Percentiles rank a stretch among this genome's conserved stretches.
Evolutionary conservation across 2,888 invertebrate genomes (phyloP).

Genomic region (Agriopis aurantiaria): DNA sequence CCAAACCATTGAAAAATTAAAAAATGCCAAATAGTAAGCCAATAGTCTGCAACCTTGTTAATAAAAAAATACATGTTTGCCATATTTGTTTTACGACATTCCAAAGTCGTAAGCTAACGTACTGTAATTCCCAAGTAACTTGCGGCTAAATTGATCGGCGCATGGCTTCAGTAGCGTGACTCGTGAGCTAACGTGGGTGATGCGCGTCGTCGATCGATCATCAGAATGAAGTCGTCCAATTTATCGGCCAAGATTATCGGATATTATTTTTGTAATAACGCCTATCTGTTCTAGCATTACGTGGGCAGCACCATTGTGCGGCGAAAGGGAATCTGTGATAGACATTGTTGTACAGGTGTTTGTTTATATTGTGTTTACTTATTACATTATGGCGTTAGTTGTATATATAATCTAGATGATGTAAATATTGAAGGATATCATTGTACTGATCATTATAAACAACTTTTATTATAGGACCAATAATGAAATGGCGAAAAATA

Average conservation of each 20-base stretch:
- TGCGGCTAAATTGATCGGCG: conserved; percentile 7
- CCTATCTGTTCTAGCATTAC: conserved; percentile 55
- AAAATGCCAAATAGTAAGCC: no score
- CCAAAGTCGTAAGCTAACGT: neutral
- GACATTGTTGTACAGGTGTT: conserved; percentile 35
- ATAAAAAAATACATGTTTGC: no score
- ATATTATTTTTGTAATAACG: conserved; percentile 70
- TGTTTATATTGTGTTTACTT: conserved; percentile 11
- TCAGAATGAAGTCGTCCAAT: conserved; percentile 76
- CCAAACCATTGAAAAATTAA: no score
- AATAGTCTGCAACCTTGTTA: no score
- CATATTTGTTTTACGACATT: neutral
- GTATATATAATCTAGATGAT: neutral
- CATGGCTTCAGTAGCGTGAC: conserved; percentile 44
- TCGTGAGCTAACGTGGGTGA: conserved; percentile 78
- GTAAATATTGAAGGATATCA: no score
- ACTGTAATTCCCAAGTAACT: conserved; percentile 9
- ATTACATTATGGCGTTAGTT: neutral
- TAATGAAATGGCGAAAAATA: no score
- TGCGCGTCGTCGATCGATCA: conserved; percentile 74
- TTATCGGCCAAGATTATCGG: conserved; percentile 67
- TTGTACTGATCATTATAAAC: no score
- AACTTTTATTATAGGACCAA: no score
- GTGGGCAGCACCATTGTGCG: conserved; percentile 59
- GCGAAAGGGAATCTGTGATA: conserved; percentile 54